Evolutionary conservation across 2,888 invertebrate species (phyloP).

Genomic region (Pseudanteris insignis): DNA sequence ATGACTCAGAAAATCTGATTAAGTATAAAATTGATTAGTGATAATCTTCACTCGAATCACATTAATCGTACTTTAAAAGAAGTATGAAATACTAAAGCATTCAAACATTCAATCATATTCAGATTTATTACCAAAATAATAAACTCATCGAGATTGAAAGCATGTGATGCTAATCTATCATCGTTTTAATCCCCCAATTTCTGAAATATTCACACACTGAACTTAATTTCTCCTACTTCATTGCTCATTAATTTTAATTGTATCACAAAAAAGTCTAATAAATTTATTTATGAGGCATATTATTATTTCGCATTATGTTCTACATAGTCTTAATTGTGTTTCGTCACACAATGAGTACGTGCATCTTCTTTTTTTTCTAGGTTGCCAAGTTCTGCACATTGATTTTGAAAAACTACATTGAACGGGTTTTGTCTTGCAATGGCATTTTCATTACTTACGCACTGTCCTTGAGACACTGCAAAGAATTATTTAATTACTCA

Average conservation of each 20-base stretch:
- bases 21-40: too few relatives aligned
- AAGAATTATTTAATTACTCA: slow-evolving; percentile 20
- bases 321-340: slow-evolving; percentile 28
- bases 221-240: slow-evolving; percentile 39
- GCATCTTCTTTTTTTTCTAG: slow-evolving; percentile 15
- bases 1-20: too few relatives aligned
- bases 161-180: too few relatives aligned
- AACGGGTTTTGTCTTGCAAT: slow-evolving; percentile 2
- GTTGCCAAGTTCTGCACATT: slow-evolving; percentile 11
- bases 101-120: too few relatives aligned
- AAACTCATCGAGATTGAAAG: too few relatives aligned
- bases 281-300: slow-evolving; percentile 35
- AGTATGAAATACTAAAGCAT: too few relatives aligned
- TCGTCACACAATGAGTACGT: slow-evolving; percentile 17
- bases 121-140: too few relatives aligned
- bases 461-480: slow-evolving; percentile 13
- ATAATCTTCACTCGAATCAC: too few relatives aligned
- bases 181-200: too few relatives aligned
- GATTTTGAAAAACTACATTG: slow-evolving; percentile 20
- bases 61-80: too few relatives aligned
- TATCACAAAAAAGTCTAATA: slow-evolving; percentile 25
- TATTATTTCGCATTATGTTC: slow-evolving; percentile 31
- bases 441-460: slow-evolving; percentile 6
- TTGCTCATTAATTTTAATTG: slow-evolving; percentile 42
- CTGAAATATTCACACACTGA: too few relatives aligned